Evolutionary conservation across 1,140 invertebrate genomes (phyloP).

Genomic region (Trigoniulus corallinus): DNA sequence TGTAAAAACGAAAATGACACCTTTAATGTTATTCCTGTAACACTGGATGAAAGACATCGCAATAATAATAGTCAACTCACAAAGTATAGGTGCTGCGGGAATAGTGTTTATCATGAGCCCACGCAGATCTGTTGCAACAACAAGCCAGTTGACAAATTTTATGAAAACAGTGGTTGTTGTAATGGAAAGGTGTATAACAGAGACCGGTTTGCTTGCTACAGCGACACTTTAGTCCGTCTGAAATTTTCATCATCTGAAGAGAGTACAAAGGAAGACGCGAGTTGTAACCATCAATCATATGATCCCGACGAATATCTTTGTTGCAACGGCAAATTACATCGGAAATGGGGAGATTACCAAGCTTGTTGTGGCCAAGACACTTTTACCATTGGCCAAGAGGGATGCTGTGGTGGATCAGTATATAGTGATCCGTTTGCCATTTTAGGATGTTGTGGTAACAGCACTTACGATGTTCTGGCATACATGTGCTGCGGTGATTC

Average conservation of each 20-base stretch:
- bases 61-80: too few species aligned
- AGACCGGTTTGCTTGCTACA: background rate
- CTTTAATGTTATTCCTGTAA: too few species aligned
- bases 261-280: background rate
- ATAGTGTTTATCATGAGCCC: background rate
- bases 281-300: background rate
- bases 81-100: background rate
- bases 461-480: background rate
- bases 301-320: background rate
- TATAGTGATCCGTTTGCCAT: background rate
- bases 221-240: background rate
- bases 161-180: background rate
- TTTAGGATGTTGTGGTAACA: background rate
- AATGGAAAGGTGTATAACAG: background rate
- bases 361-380: background rate
- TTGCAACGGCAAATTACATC: background rate
- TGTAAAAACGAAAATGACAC: too few species aligned
- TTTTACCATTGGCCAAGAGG: background rate
- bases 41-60: too few species aligned
- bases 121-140: background rate
- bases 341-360: background rate
- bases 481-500: background rate
- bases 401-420: background rate
- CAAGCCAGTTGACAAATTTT: background rate
- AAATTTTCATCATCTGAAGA: background rate